Conservation (phyloP, 2,888 invertebrate species). For the Ormia ochracea region DNA sequence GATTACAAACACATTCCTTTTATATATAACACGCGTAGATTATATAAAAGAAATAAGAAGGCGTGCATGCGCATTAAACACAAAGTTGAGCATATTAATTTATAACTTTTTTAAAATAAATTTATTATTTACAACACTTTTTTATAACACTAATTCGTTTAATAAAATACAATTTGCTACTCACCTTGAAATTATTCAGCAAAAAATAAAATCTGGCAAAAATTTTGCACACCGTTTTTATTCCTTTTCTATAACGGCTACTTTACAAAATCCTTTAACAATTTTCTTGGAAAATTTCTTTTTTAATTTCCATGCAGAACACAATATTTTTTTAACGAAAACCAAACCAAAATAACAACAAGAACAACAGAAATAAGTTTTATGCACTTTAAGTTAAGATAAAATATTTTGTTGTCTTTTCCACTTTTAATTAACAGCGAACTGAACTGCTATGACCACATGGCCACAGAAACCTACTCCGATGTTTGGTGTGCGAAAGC, state of each 20-base stretch:
- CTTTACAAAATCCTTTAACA: neutral
- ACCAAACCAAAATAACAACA: neutral
- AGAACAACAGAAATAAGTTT: neutral
- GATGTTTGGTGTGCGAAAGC: constrained; percentile 12
- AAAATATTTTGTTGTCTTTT: neutral
- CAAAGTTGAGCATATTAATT: neutral
- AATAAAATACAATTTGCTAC: neutral
- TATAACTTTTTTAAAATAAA: neutral
- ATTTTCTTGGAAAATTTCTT: neutral
- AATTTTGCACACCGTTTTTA: neutral
- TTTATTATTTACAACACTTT: neutral
- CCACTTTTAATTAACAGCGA: neutral
- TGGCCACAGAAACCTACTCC: neutral
- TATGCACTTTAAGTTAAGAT: neutral
- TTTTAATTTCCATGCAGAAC: no score
- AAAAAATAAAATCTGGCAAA: no score
- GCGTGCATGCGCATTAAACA: neutral
- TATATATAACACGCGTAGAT: neutral
- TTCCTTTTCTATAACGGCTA: neutral
- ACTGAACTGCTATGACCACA: neutral
- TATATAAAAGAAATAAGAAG: constrained; percentile 18
- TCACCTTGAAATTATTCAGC: neutral
- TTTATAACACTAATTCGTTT: neutral
- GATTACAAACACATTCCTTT: neutral
- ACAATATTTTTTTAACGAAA: no score